Evolutionary conservation across 2,797 vertebrate genomes (phyloP).

Genomic region (Sternarchorhynchus goeldii): DNA sequence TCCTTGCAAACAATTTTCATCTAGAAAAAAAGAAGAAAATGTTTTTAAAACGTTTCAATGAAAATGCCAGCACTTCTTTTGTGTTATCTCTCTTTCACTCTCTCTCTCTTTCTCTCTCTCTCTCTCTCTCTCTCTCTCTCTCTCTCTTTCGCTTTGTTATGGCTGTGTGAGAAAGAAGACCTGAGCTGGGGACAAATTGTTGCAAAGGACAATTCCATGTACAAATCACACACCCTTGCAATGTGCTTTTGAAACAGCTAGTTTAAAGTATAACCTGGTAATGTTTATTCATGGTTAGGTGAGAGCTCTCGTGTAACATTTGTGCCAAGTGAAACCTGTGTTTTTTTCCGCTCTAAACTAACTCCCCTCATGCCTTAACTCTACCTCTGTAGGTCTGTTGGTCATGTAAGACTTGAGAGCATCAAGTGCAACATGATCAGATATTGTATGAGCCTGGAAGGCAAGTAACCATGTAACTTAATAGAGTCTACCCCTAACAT

Average conservation of each 20-base stretch:
- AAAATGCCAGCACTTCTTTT: constrained; percentile 30
- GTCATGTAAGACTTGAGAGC: constrained; percentile 50
- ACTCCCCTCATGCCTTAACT: constrained; percentile 45
- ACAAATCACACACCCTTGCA: neutral
- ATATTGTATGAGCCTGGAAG: constrained; percentile 53
- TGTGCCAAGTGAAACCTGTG: constrained; percentile 32
- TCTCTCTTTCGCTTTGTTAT: no score
- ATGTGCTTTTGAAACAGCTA: neutral
- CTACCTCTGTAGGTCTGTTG: constrained; percentile 33
- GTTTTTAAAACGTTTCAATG: neutral
- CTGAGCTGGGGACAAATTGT: no score
- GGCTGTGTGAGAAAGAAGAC: no score
- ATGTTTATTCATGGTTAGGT: constrained; percentile 1
- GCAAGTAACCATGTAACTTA: constrained; percentile 60
- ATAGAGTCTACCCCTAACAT: constrained; percentile 54
- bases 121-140: no score
- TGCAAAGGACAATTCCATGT: neutral
- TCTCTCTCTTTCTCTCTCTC: no score
- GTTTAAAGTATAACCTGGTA: neutral
- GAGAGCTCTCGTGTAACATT: constrained; percentile 25
- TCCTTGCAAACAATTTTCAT: constrained; percentile 85
- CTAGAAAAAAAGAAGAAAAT: constrained; percentile 61
- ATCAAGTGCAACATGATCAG: constrained; percentile 59
- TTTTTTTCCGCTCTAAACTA: constrained; percentile 50
- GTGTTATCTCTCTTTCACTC: neutral